Base-by-base conservation (phyloP, 2,888 invertebrate genomes). In the Endotricha flammealis region DNA sequence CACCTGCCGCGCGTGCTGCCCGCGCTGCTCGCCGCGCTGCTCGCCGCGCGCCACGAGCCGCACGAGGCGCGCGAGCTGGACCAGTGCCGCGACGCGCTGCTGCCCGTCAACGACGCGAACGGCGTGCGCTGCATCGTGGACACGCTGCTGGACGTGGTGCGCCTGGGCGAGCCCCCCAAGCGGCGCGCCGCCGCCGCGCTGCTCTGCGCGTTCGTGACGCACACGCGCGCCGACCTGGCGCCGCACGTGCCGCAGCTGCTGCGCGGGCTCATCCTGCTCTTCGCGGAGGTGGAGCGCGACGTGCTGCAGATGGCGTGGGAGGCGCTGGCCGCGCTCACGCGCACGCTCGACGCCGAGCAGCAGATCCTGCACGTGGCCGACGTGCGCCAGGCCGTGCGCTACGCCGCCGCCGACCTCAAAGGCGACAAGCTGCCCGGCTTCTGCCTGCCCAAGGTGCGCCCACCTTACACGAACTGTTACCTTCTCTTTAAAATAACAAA, bases 1-100 rank as follows among this genome's bases (percentile, higher is more conserved):
- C 97, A 97, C 73, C 88, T 99, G 44, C 91, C 93, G 50, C 95
- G 95, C 79, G 96, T 99, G 66, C 88, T 99, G 53, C 96, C 97
- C 14, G 97, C 99, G 12, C 87, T 99, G 46, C 89, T 98, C 41
- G 87, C 88, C 12, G 93, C 95, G 38, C 83, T 96, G 32, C 91
- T 90, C 1, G 88, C 90, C 20, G 91, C 94, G 2, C 90, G 92
- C 53, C 92, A 90, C 24, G 88, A 89, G 12, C 77, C 90, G 1
- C 83, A 88, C 39, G 93, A 93, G 75, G 73, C 79, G 8, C 83
- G 91, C 80, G 96, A 98, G 81, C 82, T 96, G 36, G 95, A 95
- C 59, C 96, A 98, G 71, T 98, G 98, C 68, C 93, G 97, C 67
- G 92, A 94, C 32, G 98, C 99, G 22, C 92, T 99, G 44, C 85